Conservation (phyloP, 2,888 invertebrate species). For the Drosophila quinaria region DNA sequence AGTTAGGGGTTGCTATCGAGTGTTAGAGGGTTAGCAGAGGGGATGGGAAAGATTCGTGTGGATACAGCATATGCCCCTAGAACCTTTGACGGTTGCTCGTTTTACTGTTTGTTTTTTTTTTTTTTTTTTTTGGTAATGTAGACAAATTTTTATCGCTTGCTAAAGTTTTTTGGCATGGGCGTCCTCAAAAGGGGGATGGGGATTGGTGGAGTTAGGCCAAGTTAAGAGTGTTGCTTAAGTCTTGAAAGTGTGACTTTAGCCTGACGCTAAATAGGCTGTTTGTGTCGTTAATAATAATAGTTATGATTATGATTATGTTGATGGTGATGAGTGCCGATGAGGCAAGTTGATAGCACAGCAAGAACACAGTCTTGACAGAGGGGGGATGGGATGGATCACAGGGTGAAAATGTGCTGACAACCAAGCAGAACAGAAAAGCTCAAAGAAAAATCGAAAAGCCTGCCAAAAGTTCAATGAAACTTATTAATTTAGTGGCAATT, state of each 20-base stretch:
- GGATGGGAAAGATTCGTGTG: neutral
- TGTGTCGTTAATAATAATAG: constrained; percentile 75
- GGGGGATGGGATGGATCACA: too few relatives aligned
- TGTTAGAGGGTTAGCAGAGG: neutral
- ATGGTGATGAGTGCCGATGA: constrained; percentile 60
- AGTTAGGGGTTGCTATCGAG: constrained; percentile 58
- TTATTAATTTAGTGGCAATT: constrained; percentile 45
- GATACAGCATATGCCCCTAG: constrained; percentile 59
- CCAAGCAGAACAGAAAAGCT: neutral
- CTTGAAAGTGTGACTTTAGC: constrained; percentile 51
- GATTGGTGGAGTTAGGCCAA: neutral
- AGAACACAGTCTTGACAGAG: neutral
- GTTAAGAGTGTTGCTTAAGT: constrained; percentile 12
- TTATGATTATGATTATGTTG: constrained; percentile 74
- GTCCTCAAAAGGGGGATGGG: neutral
- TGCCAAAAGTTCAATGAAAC: constrained; percentile 37
- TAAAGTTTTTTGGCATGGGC: constrained; percentile 55
- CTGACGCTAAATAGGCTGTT: constrained; percentile 75
- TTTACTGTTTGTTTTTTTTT: neutral
- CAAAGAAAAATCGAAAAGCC: neutral
- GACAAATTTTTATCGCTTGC: constrained; percentile 78
- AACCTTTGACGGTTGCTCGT: constrained; percentile 56
- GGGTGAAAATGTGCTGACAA: constrained; percentile 39
- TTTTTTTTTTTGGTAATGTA: constrained; percentile 60
- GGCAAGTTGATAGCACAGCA: constrained; percentile 46